Base-by-base conservation (phyloP, 2,797 vertebrate genomes). In the Tokudaia tokunoshimensis region DNA sequence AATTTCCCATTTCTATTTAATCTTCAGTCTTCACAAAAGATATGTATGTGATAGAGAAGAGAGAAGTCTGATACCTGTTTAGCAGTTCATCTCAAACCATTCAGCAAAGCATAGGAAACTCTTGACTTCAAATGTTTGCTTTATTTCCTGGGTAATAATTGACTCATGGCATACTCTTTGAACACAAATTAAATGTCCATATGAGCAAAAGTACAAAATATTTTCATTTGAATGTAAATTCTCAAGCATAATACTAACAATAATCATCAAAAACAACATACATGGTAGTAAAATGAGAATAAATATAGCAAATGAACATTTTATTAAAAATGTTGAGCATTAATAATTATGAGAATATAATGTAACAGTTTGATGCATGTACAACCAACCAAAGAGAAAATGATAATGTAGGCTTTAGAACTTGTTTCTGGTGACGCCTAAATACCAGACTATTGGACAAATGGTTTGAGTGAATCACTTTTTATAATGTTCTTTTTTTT, bases 271-370 rank as follows among this genome's bases (percentile, higher is more conserved):
- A 50, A 88, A 37, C 12, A 65, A 47, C 10, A 84, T 12, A 47
- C 0, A 84, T 20, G 31, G 9, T 44, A 76, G 81, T 44, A 63
- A 70, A 89, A 61, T 82, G 10, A 75, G 41, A 44, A 75, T 72
- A 37, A 75, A 41, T 24, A 75, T 75, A 75, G n/a, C 4, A 41
- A 12, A 44, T 24, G 22, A 44, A 44, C 20, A 67, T 12, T 7
- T 67, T 52, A 67, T 78, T 79, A 24, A 90, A 83, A 92, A 31
- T 80, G 84, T 81, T 88, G 11, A 92, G n/a, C 7, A 86, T 70
- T 26, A 78, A 37, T 10, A 76, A 76, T 87, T 59, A 79, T 44
- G 24, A 92, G 80, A 81, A 74, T 12, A 6, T 22, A 95, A 87
- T 74, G 29, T 29, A 37, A 75, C 47, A 79, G 24, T 20, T 61